Base-by-base conservation (phyloP, 2,113 vertebrate species). In the Ginglymostoma cirratum region DNA sequence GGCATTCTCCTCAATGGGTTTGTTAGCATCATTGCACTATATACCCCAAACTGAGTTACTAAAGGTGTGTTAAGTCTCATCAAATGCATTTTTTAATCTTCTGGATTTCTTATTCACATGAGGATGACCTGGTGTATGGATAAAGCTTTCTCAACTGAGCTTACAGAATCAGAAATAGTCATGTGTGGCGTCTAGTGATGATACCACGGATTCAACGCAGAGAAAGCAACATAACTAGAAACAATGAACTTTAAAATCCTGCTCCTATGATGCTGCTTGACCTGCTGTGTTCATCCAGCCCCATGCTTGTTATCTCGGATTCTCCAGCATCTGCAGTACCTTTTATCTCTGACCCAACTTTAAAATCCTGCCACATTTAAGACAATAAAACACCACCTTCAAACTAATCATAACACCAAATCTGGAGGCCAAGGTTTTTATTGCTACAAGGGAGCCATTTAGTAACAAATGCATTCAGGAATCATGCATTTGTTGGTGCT, bases 191-290 rank as follows among this genome's bases (percentile, higher is more conserved):
- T 76, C n/a, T 19, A 15, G 3, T 76, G 94, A 76, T 76, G 69
- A 27, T 76, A 23, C 34, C 67, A 76, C 52, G 52, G 42, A 48
- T 69, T 52, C 15, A 76, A 48, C 72, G 12, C 42, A 95, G 67
- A 76, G 94, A 95, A 95, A 72, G 93, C 27, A 72, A 76, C 72
- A 52, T 70, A 70, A 95, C 67, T 72, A 24, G 19, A 76, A 95
- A 48, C 45, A 72, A 95, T 72, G 94, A 95, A 17, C 45, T 72
- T 70, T 10, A 30, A 76, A 30, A 52, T 52, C 42, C 30, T 27
- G 52, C 48, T n/a, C n/a, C n/a, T n/a, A n/a, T n/a, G n/a, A n/a
- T n/a, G n/a, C n/a, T n/a, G n/a, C n/a, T n/a, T n/a, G n/a, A n/a
- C n/a, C n/a, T n/a, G n/a, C n/a, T n/a, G n/a, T n/a, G n/a, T n/a